These are phyloP conservation scores for Fringilla coelebs DNA, from an alignment of 2,797 vertebrate genomes.

Conservation along the genomic window DNA sequence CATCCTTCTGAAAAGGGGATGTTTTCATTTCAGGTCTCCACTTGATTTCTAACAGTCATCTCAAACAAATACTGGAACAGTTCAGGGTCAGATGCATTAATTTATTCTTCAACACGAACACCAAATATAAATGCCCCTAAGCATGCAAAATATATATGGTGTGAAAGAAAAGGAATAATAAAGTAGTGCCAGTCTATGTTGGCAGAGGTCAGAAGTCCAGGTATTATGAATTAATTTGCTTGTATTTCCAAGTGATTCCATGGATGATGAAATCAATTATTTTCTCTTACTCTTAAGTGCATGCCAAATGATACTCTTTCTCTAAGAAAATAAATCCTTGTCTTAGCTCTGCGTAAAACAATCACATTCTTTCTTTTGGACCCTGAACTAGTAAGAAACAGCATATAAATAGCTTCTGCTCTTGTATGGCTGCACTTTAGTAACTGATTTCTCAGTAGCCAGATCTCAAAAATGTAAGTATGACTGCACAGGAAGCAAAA, in stretches of 20 bases:
- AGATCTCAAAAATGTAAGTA: constrained; percentile 67
- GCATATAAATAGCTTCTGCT: neutral
- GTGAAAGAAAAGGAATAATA: neutral
- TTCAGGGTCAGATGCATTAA: constrained; percentile 36
- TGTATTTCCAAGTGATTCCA: neutral
- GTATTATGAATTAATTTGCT: neutral
- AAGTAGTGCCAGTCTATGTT: neutral
- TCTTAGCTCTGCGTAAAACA: constrained; percentile 32
- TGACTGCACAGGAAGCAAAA: constrained; percentile 58
- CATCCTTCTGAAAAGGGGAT: constrained; percentile 49
- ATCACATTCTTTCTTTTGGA: constrained; percentile 28
- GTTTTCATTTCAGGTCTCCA: neutral
- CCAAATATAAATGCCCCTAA: neutral
- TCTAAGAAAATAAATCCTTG: neutral
- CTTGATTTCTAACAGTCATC: constrained; percentile 32
- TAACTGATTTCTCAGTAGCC: constrained; percentile 71
- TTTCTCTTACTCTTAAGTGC: neutral
- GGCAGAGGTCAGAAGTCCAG: neutral
- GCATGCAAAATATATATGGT: neutral
- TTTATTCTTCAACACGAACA: neutral
- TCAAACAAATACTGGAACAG: constrained; percentile 63
- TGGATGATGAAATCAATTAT: neutral
- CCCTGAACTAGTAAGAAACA: constrained; percentile 19
- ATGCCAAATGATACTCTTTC: neutral
- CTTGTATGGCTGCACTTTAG: constrained; percentile 38